Percentiles rank a stretch among this genome's conserved stretches.
Evolutionary conservation across 2,888 invertebrate species (phyloP).

Genomic region (Anagyrus pseudococci): DNA sequence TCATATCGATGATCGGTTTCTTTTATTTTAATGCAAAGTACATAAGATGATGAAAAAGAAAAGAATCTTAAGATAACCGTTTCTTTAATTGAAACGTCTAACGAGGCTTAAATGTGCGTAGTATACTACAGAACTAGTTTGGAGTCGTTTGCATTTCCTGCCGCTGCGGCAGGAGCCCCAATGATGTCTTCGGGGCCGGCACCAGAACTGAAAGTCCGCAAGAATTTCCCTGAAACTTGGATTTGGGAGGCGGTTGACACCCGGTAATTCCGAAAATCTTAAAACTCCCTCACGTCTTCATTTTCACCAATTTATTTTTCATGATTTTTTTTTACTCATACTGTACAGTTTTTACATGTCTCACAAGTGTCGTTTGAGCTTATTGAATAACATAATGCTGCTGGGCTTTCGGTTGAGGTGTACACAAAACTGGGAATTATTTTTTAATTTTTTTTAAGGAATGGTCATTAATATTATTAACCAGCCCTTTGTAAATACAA

Average conservation of each 20-base stretch:
- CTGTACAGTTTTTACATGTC: conserved; percentile 5
- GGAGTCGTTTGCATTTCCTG: conserved; percentile 51
- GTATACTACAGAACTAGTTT: conserved; percentile 65
- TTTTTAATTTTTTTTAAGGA: too few relatives aligned
- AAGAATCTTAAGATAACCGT: too few relatives aligned
- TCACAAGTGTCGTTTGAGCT: not conserved
- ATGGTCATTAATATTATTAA: not conserved
- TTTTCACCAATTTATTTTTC: not conserved
- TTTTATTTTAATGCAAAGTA: too few relatives aligned
- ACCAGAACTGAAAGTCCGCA: conserved; percentile 64
- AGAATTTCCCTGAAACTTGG: conserved; percentile 78
- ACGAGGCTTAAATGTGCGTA: conserved; percentile 56
- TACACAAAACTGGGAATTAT: not conserved
- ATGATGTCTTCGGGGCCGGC: conserved; percentile 49
- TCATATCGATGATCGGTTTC: conserved; percentile 11
- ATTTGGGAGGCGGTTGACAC: conserved; percentile 69
- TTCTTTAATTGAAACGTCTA: conserved; percentile 33
- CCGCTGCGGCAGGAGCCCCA: conserved; percentile 49
- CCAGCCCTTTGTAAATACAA: conserved; percentile 4
- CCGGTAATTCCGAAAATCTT: conserved; percentile 63
- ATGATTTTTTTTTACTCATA: not conserved
- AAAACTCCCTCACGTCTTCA: conserved; percentile 6
- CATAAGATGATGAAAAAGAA: too few relatives aligned
- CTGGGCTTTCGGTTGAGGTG: not conserved
- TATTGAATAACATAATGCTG: not conserved